A percentile compares a stretch with the other conserved stretches of the same genome.
Conservation (phyloP, 2,888 invertebrate species). For the Tipula vernalis region DNA sequence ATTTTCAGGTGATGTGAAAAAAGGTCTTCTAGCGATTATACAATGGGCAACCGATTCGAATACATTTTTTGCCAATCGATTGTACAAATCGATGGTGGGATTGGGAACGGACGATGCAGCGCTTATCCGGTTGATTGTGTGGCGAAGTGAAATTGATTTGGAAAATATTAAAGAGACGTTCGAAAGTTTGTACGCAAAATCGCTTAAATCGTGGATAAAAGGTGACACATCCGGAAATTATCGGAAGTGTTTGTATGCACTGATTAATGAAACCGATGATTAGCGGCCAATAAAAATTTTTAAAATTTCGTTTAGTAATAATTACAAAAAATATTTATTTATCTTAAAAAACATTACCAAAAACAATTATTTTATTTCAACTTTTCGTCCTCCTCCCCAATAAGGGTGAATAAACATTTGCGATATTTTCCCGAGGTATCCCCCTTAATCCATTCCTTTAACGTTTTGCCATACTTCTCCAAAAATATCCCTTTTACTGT, state of each 20-base stretch:
- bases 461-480: conserved; percentile 56
- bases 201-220: conserved; percentile 66
- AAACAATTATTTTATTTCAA: too few species aligned
- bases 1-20: conserved; percentile 68
- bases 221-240: conserved; percentile 79
- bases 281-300: background rate
- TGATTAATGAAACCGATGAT: conserved; percentile 39
- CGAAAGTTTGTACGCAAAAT: conserved; percentile 52
- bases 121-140: conserved; percentile 72
- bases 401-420: conserved; percentile 62
- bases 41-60: conserved; percentile 67
- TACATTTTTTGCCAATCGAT: conserved; percentile 71
- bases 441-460: conserved; percentile 69
- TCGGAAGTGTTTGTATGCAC: conserved; percentile 66
- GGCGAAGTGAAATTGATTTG: conserved; percentile 74
- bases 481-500: conserved; percentile 73
- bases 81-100: conserved; percentile 82
- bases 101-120: conserved; percentile 78
- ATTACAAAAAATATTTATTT: too few species aligned
- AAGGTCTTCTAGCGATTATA: conserved; percentile 68
- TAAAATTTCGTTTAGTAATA: background rate
- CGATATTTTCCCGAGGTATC: conserved; percentile 82
- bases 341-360: too few species aligned
- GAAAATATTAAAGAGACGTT: conserved; percentile 71
- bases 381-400: conserved; percentile 33